phyloP scores from a whole-genome alignment of 2,797 vertebrate species.

The Megaceryle alcyon region DNA sequence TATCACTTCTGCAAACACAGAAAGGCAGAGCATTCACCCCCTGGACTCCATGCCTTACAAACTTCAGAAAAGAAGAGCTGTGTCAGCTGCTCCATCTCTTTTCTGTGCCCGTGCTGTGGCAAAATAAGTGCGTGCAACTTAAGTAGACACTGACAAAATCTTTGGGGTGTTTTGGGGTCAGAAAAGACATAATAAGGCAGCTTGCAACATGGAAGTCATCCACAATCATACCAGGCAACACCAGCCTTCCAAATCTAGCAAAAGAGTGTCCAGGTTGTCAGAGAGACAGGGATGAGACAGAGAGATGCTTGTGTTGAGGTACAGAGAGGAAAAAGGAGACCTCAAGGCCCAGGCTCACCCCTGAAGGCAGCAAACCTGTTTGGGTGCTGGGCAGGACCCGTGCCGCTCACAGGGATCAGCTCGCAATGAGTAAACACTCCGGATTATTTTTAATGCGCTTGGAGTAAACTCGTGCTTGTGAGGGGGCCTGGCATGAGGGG shows the following conservation, averaged over 20 bases:
- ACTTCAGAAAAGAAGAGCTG: background rate
- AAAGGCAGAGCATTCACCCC: background rate
- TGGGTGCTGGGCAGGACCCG: background rate
- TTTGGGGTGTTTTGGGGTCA: background rate
- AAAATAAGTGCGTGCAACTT: background rate
- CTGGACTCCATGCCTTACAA: background rate
- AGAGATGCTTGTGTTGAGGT: background rate
- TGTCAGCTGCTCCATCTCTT: fast-evolving
- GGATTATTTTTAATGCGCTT: constrained; percentile 42
- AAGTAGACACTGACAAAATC: background rate
- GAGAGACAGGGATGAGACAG: background rate
- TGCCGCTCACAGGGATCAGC: fast-evolving
- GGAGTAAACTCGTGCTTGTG: background rate
- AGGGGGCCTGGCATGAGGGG: background rate
- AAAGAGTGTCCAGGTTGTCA: background rate
- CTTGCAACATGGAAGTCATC: background rate
- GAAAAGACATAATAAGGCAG: background rate
- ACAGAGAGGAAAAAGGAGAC: background rate
- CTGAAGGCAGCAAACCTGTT: background rate
- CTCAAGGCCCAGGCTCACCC: fast-evolving
- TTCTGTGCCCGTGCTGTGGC: too few species aligned
- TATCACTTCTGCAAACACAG: background rate
- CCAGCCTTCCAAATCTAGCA: background rate
- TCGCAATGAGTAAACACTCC: background rate
- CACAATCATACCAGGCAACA: background rate